These are phyloP conservation scores for Anguilla japonica DNA, from an alignment of 2,113 vertebrate genomes.

Conservation along the genomic window DNA sequence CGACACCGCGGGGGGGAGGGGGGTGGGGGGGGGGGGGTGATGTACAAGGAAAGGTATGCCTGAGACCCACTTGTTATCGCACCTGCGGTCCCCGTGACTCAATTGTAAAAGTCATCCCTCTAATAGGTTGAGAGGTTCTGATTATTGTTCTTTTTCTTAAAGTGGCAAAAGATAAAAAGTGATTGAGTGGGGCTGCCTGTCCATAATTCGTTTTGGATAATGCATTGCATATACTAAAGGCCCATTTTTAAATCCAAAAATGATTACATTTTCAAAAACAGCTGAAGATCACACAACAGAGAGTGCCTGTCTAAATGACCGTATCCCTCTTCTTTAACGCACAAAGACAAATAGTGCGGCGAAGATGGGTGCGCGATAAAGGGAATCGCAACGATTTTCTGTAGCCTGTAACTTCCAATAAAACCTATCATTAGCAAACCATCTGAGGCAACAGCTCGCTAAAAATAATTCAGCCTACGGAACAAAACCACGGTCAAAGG, in stretches of 20 bases:
- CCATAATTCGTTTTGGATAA: conserved; percentile 99
- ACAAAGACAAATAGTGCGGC: conserved; percentile 36
- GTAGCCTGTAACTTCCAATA: not conserved
- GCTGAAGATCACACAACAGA: conserved; percentile 76
- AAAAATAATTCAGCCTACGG: not conserved
- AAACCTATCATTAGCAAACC: not conserved
- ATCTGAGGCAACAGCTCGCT: not conserved
- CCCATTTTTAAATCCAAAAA: conserved; percentile 84
- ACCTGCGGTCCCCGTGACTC: conserved; percentile 99
- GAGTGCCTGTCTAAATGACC: conserved; percentile 40
- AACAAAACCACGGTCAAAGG: not conserved
- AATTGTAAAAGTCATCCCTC: conserved; percentile 98
- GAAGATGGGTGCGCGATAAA: conserved; percentile 17
- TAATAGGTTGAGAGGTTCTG: conserved; percentile 99
- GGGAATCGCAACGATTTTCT: not conserved
- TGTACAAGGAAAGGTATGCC: conserved; percentile 87
- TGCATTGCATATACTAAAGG: conserved; percentile 95
- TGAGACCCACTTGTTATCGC: conserved; percentile 98
- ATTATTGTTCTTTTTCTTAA: conserved; percentile 97
- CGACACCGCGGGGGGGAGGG: conserved; percentile 62
- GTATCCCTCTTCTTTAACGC: conserved; percentile 54
- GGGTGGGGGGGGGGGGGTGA: conserved; percentile 75
- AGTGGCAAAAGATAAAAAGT: conserved; percentile 96
- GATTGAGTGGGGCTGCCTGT: conserved; percentile 92
- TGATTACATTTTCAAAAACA: conserved; percentile 89